A percentile compares a stretch with the other conserved stretches of the same genome.
Conservation (phyloP, 2,888 invertebrate species). For the Anarsia innoxiella region DNA sequence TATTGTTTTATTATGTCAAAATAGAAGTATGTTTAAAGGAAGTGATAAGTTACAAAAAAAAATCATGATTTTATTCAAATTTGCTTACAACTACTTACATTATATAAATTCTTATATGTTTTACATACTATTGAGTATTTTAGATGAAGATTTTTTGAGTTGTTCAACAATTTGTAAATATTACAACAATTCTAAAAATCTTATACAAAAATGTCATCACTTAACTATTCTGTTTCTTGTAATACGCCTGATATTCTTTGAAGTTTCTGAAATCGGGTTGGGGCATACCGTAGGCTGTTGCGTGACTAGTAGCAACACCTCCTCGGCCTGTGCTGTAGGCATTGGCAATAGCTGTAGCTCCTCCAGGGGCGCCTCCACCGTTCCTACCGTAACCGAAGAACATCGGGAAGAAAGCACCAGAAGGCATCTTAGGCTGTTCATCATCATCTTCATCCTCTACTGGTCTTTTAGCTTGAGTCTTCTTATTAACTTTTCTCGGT, state of each 20-base stretch:
- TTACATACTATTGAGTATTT: too few relatives aligned
- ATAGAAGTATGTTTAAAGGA: too few relatives aligned
- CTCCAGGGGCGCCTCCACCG: constrained; percentile 66
- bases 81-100: too few relatives aligned
- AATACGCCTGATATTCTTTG: constrained; percentile 32
- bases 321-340: constrained; percentile 82
- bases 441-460: constrained; percentile 68
- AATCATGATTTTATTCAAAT: too few relatives aligned
- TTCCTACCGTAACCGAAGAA: constrained; percentile 72
- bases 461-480: constrained; percentile 54
- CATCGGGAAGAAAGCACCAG: constrained; percentile 80
- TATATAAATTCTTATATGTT: too few relatives aligned
- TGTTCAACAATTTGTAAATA: too few relatives aligned
- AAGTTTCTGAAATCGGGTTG: constrained; percentile 41
- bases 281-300: constrained; percentile 81
- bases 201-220: too few relatives aligned
- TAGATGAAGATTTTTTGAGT: too few relatives aligned
- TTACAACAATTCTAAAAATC: too few relatives aligned
- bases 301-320: constrained; percentile 82
- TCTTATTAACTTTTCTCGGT: constrained; percentile 49
- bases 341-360: constrained; percentile 82
- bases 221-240: constrained; percentile 29
- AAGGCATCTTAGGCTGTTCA: constrained; percentile 55
- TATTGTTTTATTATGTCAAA: too few relatives aligned
- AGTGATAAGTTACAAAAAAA: too few relatives aligned